Evolutionary conservation across 2,113 vertebrate genomes (phyloP), one percentile per base, ranked within the genome.

Genomic region (Seriola quinqueradiata): DNA sequence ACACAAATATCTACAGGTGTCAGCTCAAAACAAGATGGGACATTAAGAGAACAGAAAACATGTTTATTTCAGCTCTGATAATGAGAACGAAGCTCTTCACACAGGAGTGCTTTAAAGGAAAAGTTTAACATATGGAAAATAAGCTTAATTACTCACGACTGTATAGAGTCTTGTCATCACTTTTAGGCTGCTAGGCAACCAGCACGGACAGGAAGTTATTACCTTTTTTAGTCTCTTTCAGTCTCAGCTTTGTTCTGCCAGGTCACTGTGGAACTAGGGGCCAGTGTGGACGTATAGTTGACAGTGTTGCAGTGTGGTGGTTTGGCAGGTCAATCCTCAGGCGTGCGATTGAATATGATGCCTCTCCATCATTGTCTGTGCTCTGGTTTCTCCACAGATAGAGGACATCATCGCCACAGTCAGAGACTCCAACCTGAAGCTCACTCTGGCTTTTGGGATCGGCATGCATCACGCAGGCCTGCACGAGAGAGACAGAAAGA

Each of bases 401-500:
- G 96, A 96, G 57, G 96, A 96, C 83, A 95, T 99, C 89, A 99
- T 99, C 79, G 95, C 68, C 74, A 99, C 97, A 0, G 86, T 99
- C 14, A 95, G 96, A 87, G 98, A 99, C 75, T 98, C 97, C 1
- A 99, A 99, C 90, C 95, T 99, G 89, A 99, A 99, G 93, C 94
- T 99, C 57, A 99, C 98, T 0, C 95, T 99, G 88, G 98, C 98
- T 16, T 99, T 99, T 73, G 98, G 98, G 79, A 99, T 99, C 77
- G 98, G 98, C 71, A 97, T 99, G 96, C 98, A 99, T 85, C 98
- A 99, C 28, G 98, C 98, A 0, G 98, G 98, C 0, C 92, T 99
- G 42, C 98, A 99, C 23, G 98, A 99, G 67, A 95, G 97, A 73
- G 98, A 99, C 94, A 91, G 98, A n/a, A 98, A 96, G 91, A 99